Percentiles rank a stretch among this genome's conserved stretches.
Conservation (phyloP, 2,113 vertebrate species). For the Tricholaema leucomelas region DNA sequence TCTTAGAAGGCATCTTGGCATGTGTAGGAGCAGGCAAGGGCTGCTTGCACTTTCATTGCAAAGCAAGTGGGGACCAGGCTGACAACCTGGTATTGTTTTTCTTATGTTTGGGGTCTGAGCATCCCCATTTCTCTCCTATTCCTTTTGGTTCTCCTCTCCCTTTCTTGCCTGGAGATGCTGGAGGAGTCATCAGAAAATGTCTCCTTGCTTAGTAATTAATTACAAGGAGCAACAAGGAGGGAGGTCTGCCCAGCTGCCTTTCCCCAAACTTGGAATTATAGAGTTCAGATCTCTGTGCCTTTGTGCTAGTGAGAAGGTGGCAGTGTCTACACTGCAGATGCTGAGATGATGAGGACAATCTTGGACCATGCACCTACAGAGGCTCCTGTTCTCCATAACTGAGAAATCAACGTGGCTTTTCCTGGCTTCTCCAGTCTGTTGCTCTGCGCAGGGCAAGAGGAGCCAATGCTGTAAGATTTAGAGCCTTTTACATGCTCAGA, state of each 20-base stretch:
- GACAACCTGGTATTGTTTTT: background rate
- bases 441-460: background rate
- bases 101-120: background rate
- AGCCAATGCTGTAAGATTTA: background rate
- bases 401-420: background rate
- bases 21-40: background rate
- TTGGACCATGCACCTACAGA: background rate
- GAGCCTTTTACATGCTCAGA: background rate
- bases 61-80: background rate
- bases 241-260: background rate
- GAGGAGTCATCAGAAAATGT: background rate
- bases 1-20: background rate
- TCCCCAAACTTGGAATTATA: background rate
- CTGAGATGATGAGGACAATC: background rate
- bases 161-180: background rate
- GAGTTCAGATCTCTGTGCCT: background rate
- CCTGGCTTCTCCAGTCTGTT: background rate
- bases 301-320: background rate
- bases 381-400: background rate
- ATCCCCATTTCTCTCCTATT: background rate
- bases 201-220: background rate
- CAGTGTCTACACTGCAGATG: background rate
- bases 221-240: background rate
- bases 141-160: background rate
- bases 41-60: background rate